These are phyloP conservation scores for Galeruca laticollis DNA, from an alignment of 2,888 invertebrate genomes.

Conservation along the genomic window DNA sequence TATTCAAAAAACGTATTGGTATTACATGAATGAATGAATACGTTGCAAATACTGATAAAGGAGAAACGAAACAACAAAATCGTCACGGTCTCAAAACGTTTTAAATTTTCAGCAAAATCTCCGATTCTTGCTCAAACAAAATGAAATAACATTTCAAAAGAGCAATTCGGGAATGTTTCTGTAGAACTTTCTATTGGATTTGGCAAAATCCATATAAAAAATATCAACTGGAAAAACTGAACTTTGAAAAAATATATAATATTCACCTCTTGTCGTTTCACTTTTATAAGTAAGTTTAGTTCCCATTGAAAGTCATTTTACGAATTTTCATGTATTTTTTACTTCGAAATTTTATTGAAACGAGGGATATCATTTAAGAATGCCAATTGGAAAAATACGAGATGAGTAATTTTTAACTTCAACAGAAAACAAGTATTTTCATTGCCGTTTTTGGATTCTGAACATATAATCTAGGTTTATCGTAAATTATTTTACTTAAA, in stretches of 20 bases:
- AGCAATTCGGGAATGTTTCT: constrained; percentile 17
- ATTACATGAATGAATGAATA: no score
- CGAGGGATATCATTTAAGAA: no score
- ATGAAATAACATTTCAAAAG: constrained; percentile 14
- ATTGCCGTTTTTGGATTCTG: no score
- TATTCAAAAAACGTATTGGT: no score
- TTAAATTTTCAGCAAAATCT: constrained; percentile 25
- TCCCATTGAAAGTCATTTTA: background rate
- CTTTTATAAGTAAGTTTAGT: background rate
- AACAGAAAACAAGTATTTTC: no score
- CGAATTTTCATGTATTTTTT: background rate
- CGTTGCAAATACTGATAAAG: constrained; percentile 11
- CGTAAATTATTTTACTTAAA: background rate
- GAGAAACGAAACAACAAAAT: constrained; percentile 16
- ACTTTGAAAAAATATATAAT: constrained; percentile 10
- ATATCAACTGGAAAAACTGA: constrained; percentile 12
- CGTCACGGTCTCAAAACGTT: constrained; percentile 9
- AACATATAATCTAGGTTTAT: no score
- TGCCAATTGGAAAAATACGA: no score
- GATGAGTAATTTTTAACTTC: no score
- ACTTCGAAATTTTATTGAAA: no score
- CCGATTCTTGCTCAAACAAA: constrained; percentile 19
- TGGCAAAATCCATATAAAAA: constrained; percentile 6
- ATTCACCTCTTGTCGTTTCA: background rate
- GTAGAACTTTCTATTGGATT: constrained; percentile 21